phyloP scores from a whole-genome alignment of 2,888 invertebrate species.

The Arrhopalites spinosus region DNA sequence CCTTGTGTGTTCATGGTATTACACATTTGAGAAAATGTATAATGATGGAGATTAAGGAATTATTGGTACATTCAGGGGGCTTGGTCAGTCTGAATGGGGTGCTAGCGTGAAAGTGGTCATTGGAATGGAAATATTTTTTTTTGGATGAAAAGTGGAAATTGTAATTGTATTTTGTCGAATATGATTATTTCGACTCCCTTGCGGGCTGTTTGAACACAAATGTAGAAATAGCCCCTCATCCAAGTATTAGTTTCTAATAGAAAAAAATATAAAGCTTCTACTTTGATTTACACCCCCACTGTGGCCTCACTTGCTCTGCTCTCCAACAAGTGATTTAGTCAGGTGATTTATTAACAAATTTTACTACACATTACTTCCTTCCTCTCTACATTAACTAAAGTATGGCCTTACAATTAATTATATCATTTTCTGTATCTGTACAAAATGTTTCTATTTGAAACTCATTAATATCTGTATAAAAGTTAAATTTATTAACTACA shows the following conservation, averaged over 20 bases:
- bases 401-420: too few relatives aligned
- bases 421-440: too few relatives aligned
- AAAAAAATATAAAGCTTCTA: background rate
- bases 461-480: too few relatives aligned
- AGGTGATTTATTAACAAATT: background rate
- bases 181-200: constrained; percentile 30
- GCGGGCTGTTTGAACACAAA: constrained; percentile 13
- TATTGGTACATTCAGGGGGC: constrained; percentile 25
- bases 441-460: too few relatives aligned
- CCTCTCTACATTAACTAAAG: too few relatives aligned
- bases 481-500: too few relatives aligned
- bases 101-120: constrained; percentile 8
- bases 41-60: constrained; percentile 36
- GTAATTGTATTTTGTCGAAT: constrained; percentile 17
- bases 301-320: too few relatives aligned
- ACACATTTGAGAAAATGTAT: constrained; percentile 1
- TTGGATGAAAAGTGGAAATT: constrained; percentile 26
- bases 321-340: background rate
- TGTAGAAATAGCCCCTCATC: background rate
- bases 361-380: too few relatives aligned
- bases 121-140: constrained; percentile 32
- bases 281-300: background rate
- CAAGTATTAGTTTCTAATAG: background rate
- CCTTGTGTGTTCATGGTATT: background rate
- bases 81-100: background rate